phyloP scores from a whole-genome alignment of 2,797 vertebrate genomes.

The Rhynchonycteris naso region DNA sequence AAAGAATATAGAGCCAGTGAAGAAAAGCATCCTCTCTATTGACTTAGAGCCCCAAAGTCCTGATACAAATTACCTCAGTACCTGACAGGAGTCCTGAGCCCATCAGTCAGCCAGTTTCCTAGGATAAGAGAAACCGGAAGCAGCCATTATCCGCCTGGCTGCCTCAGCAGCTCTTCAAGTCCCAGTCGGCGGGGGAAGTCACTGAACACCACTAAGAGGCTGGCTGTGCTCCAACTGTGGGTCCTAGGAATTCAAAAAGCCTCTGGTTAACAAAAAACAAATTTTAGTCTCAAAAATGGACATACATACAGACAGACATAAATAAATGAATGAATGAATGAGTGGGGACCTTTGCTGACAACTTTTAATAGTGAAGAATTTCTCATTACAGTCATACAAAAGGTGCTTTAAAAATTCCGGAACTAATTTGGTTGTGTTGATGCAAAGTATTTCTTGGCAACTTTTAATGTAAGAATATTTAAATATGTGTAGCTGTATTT shows the following conservation, averaged over 20 bases:
- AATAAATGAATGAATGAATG: not conserved
- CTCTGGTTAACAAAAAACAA: constrained; percentile 31
- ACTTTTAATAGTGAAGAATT: constrained; percentile 47
- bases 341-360: not conserved
- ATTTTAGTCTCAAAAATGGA: not conserved
- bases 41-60: constrained; percentile 29
- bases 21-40: not conserved
- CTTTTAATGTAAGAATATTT: constrained; percentile 59
- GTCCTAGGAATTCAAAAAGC: not conserved
- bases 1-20: not conserved
- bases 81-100: constrained; percentile 10
- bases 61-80: constrained; percentile 31
- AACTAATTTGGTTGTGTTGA: constrained; percentile 52
- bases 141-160: not conserved
- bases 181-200: not conserved
- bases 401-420: constrained; percentile 61
- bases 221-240: not conserved
- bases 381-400: constrained; percentile 62
- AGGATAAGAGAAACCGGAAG: not conserved
- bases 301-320: accelerated
- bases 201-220: not conserved
- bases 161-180: constrained; percentile 18
- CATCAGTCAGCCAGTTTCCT: not conserved
- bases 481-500: constrained; percentile 68
- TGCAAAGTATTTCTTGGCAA: constrained; percentile 30